phyloP scores from a whole-genome alignment of 2,888 invertebrate genomes.

The Pimpla rufipes region DNA sequence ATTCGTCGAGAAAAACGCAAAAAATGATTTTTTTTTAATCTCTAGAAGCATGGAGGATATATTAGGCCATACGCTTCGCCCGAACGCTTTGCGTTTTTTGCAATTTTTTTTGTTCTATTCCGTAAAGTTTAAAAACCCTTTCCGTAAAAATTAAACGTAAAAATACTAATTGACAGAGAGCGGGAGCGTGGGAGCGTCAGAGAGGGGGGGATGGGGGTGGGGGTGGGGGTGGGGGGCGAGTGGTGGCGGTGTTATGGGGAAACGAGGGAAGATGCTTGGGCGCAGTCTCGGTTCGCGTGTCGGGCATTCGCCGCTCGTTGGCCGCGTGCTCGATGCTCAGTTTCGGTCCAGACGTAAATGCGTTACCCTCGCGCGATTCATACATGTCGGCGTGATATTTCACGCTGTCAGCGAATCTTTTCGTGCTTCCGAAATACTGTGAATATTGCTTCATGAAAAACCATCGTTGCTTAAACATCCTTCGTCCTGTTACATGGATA shows the following conservation, averaged over 20 bases:
- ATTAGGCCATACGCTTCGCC: no score
- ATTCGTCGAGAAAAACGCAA: not conserved
- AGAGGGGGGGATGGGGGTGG: not conserved
- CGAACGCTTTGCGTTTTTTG: no score
- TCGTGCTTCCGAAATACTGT: not conserved
- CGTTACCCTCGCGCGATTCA: slow-evolving; percentile 53
- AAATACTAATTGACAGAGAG: no score
- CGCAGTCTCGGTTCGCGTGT: slow-evolving; percentile 82
- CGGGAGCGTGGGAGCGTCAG: slow-evolving; percentile 29
- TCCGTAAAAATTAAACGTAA: no score
- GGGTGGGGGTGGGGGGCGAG: slow-evolving; percentile 65
- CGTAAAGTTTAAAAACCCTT: no score
- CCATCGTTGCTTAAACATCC: not conserved
- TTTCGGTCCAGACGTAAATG: slow-evolving; percentile 78
- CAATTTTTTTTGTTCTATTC: no score
- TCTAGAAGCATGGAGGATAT: no score
- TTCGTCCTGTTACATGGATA: slow-evolving; percentile 3
- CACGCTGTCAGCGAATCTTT: not conserved
- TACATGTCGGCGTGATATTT: not conserved
- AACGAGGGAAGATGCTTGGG: slow-evolving; percentile 70
- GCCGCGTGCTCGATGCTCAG: slow-evolving; percentile 81
- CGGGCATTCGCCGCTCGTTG: slow-evolving; percentile 79
- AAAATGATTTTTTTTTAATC: no score
- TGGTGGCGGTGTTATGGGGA: slow-evolving; percentile 77
- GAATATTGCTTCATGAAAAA: slow-evolving; percentile 10